Evolutionary conservation across 2,888 invertebrate genomes (phyloP), one percentile per base, ranked within the genome.

Genomic region (Cheilosia urbana): DNA sequence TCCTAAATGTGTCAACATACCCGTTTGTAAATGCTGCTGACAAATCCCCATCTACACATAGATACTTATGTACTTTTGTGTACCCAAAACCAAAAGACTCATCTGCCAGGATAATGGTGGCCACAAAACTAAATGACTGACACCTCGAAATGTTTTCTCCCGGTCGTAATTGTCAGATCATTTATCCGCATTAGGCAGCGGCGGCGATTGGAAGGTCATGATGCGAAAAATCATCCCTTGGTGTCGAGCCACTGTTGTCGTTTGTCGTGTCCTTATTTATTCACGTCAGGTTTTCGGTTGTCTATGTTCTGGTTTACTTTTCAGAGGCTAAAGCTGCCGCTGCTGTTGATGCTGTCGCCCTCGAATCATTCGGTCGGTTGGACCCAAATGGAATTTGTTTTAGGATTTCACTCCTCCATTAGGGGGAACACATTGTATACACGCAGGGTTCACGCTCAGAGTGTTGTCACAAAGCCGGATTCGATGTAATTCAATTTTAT

Each of bases 101-200:
- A 84, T 75, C 84, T 84, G 79, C 69, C 71, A 84, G 84, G 84
- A 81, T 80, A 79, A 77, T 81, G 81, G 80, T 81, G 80, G 85
- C 80, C 85, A 85, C 85, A 85, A 72, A 85, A 85, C 72, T 62
- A 63, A 80, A 84, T 72, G 81, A 85, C 81, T 85, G 72, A 85
- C 85, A 85, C 85, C 85, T 85, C 85, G 85, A 81, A 85, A 77
- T 49, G 68, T 66, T 57, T 42, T 60, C 60, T 27, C 45, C 75
- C 69, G 78, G 73, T 76, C 90, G 90, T 90, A 91, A 91, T 91
- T 90, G 91, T 91, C 91, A 90, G 89, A 90, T 90, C 91, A 91
- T 91, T 91, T 91, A 91, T 91, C 90, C 91, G 91, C 89, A 91
- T 91, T 91, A 91, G 89, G 34, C 73, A 42, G 37, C 37, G 24